Percentiles rank a stretch among this genome's conserved stretches.
phyloP scores from a whole-genome alignment of 2,113 vertebrate species.

The Neomonachus schauinslandi region DNA sequence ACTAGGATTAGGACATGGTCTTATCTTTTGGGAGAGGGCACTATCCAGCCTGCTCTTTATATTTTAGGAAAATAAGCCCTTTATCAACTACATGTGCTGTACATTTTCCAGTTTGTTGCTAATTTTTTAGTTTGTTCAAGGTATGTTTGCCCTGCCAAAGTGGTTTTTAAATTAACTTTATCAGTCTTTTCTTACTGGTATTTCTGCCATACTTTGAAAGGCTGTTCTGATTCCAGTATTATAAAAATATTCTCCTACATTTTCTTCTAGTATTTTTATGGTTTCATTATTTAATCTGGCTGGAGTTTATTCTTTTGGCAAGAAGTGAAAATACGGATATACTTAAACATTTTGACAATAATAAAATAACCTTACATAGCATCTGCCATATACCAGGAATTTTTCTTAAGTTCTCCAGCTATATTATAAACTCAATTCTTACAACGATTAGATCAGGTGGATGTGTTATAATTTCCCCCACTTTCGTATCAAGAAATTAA shows the following conservation, averaged over 20 bases:
- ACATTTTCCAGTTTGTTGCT: background rate
- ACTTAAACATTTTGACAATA: background rate
- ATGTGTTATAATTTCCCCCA: background rate
- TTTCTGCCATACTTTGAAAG: constrained; percentile 8
- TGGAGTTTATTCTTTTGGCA: background rate
- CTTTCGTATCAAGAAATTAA: constrained; percentile 6
- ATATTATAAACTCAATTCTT: background rate
- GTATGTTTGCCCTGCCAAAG: background rate
- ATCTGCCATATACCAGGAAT: background rate
- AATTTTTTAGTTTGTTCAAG: constrained; percentile 15
- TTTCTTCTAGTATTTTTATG: background rate
- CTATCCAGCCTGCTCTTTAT: background rate
- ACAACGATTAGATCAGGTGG: background rate
- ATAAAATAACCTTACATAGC: background rate
- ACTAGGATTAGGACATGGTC: background rate
- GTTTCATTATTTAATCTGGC: background rate
- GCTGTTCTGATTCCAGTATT: background rate
- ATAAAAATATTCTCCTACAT: background rate
- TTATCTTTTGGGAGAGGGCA: background rate
- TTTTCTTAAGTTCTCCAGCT: background rate
- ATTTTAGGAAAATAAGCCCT: background rate
- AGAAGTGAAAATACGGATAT: background rate
- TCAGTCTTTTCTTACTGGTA: background rate
- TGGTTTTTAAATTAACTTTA: background rate
- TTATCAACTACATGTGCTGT: background rate